These are phyloP conservation scores for Conchocele bisecta DNA, from an alignment of 2,888 invertebrate species.

Conservation along the genomic window DNA sequence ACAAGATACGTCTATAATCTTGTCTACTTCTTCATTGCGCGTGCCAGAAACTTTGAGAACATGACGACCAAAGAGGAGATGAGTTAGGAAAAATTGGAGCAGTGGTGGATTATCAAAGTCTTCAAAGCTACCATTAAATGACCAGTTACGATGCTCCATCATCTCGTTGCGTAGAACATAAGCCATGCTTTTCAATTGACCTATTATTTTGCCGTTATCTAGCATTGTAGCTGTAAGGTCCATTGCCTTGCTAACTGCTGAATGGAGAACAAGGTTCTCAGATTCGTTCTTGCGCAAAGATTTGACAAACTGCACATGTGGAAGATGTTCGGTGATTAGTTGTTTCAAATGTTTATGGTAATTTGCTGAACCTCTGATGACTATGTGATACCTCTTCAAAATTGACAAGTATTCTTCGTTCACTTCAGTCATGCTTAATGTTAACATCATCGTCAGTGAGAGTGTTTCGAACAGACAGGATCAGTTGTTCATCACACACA, in stretches of 20 bases:
- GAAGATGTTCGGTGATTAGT: slow-evolving; percentile 1
- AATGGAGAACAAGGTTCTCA: background rate
- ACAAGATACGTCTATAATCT: slow-evolving; percentile 30
- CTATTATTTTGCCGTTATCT: background rate
- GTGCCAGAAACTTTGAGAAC: slow-evolving; percentile 12
- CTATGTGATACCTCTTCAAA: slow-evolving; percentile 1
- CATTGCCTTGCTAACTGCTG: background rate
- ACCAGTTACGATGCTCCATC: slow-evolving; percentile 6
- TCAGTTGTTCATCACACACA: background rate
- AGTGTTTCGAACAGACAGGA: background rate
- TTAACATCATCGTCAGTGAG: slow-evolving; percentile 14
- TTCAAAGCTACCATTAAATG: slow-evolving; percentile 5
- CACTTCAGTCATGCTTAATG: slow-evolving; percentile 7
- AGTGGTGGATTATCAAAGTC: slow-evolving; percentile 15
- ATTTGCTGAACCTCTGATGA: background rate
- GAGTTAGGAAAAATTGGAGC: slow-evolving; percentile 19
- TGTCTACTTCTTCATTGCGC: slow-evolving; percentile 26
- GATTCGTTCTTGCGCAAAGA: background rate
- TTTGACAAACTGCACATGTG: slow-evolving; percentile 4
- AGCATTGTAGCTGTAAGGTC: background rate
- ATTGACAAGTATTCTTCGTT: slow-evolving; percentile 7
- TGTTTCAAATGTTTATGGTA: slow-evolving; percentile 1
- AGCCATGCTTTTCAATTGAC: background rate
- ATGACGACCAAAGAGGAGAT: slow-evolving; percentile 19
- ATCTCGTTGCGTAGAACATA: slow-evolving; percentile 1